Conservation (phyloP, 92 coral and sea anemone species). For the Zoanthus gigantus region DNA sequence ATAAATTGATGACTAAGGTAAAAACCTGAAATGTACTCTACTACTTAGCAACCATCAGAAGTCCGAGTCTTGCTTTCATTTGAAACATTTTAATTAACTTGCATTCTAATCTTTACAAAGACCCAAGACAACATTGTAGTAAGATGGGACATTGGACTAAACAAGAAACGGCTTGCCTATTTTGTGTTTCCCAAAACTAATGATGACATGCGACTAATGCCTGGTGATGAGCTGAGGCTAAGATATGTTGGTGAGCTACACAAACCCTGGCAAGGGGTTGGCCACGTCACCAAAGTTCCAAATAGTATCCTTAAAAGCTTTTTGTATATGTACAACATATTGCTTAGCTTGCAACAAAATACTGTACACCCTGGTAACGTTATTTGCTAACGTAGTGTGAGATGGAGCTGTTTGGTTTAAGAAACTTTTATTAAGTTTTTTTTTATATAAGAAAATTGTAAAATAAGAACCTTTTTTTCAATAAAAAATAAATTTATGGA, state of each 20-base stretch:
- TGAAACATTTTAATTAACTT: not conserved
- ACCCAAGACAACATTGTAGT: slow-evolving; percentile 98
- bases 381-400: too few relatives aligned
- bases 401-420: too few relatives aligned
- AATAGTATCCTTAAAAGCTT: slow-evolving; percentile 92
- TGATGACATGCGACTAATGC: slow-evolving; percentile 98
- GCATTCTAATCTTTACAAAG: slow-evolving; percentile 35
- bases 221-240: slow-evolving; percentile 93
- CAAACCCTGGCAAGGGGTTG: slow-evolving; percentile 99
- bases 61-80: not conserved
- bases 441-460: too few relatives aligned
- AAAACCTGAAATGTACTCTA: too few relatives aligned
- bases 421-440: too few relatives aligned
- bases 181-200: slow-evolving; percentile 97
- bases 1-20: not conserved
- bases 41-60: not conserved
- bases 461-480: too few relatives aligned
- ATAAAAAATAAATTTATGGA: too few relatives aligned
- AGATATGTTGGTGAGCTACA: slow-evolving; percentile 97
- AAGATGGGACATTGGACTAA: slow-evolving; percentile 99
- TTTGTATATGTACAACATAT: not conserved
- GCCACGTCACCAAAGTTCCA: slow-evolving; percentile 98
- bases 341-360: too few relatives aligned
- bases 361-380: too few relatives aligned
- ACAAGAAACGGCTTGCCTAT: slow-evolving; percentile 97